Conservation (phyloP, 2,113 vertebrate genomes). For the Fulmarus glacialis region DNA sequence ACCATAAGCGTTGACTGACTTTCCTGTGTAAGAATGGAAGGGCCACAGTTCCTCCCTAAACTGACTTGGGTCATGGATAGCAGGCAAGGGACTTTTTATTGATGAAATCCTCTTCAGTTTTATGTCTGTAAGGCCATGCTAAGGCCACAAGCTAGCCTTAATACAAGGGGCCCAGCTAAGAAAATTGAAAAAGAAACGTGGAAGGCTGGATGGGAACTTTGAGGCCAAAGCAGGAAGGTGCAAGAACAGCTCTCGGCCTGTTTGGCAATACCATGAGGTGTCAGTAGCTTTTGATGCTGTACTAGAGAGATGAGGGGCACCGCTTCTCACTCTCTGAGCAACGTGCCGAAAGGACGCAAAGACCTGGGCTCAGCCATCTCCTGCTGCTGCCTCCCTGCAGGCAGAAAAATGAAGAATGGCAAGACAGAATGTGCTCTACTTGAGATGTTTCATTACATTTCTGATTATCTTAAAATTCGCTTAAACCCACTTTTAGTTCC, state of each 20-base stretch:
- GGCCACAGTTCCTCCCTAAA: background rate
- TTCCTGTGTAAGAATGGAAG: background rate
- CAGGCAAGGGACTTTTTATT: background rate
- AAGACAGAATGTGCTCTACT: background rate
- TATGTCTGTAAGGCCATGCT: background rate
- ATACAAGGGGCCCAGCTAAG: background rate
- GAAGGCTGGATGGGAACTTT: background rate
- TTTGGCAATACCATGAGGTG: accelerated
- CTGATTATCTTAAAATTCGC: background rate
- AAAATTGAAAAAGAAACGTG: background rate
- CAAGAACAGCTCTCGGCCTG: background rate
- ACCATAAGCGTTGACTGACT: background rate
- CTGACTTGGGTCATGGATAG: background rate
- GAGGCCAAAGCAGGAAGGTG: background rate
- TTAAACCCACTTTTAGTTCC: background rate
- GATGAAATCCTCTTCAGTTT: background rate
- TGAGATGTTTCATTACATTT: background rate
- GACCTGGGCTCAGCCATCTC: background rate
- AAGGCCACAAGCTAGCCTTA: background rate
- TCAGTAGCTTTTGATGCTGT: background rate
- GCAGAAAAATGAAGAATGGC: background rate
- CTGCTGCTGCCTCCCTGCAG: background rate
- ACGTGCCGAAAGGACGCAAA: background rate
- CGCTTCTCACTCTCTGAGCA: background rate
- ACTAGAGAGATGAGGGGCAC: accelerated